These are phyloP conservation scores for Heliconius erato DNA, from an alignment of 2,888 invertebrate genomes.

Conservation along the genomic window DNA sequence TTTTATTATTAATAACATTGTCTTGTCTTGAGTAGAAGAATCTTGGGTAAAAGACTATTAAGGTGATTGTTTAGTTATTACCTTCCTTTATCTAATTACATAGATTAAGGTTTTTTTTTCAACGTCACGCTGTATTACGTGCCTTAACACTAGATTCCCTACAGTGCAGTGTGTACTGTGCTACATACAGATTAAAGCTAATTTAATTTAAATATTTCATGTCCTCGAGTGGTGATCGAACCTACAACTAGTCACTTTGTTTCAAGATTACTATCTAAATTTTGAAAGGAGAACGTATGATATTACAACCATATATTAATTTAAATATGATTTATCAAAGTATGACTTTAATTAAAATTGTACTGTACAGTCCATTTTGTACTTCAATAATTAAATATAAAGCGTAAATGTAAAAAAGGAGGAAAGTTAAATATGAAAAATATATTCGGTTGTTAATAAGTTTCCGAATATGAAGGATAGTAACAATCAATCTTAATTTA, in stretches of 20 bases:
- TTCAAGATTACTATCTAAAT: neutral
- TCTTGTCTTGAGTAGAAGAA: neutral
- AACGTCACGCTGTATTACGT: too few species aligned
- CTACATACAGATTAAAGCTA: too few species aligned
- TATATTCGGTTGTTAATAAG: conserved; percentile 7
- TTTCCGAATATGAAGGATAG: conserved; percentile 3
- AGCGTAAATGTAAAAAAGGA: too few species aligned
- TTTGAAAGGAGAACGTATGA: neutral
- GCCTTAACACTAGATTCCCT: too few species aligned
- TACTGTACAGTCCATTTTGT: too few species aligned
- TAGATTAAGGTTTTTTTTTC: neutral
- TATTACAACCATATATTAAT: neutral
- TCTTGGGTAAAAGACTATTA: neutral
- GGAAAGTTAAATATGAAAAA: neutral
- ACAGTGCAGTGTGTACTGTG: too few species aligned
- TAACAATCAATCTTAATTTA: conserved; percentile 43
- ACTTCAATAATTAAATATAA: too few species aligned
- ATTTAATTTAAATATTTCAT: too few species aligned
- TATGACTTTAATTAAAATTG: too few species aligned
- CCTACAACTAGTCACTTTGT: too few species aligned
- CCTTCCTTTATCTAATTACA: neutral
- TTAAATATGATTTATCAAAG: neutral
- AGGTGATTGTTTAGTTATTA: neutral
- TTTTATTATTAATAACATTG: conserved; percentile 18
- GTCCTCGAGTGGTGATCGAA: too few species aligned